phyloP scores from a whole-genome alignment of 2,113 vertebrate genomes.

The Larimichthys polyactis region DNA sequence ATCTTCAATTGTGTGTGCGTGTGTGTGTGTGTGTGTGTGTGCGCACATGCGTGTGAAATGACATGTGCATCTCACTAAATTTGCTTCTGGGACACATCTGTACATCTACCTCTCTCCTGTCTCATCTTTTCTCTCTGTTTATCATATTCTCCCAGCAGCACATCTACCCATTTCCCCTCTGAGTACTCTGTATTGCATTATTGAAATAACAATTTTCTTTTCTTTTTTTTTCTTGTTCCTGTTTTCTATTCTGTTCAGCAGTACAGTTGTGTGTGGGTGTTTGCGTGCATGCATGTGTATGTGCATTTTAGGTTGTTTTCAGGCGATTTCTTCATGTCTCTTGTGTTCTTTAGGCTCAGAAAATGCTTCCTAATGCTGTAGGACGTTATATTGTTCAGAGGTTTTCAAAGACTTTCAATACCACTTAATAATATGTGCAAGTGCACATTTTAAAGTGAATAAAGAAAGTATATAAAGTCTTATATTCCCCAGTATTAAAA shows the following conservation, averaged over 20 bases:
- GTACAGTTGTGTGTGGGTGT: neutral
- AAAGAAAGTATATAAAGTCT: neutral
- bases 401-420: neutral
- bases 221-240: conserved; percentile 16
- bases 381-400: conserved; percentile 9
- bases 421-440: neutral
- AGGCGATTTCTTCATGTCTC: conserved; percentile 16
- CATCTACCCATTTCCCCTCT: conserved; percentile 38
- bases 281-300: neutral
- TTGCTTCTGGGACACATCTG: conserved; percentile 47
- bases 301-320: neutral
- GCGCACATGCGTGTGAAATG: neutral
- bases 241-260: conserved; percentile 19
- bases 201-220: conserved; percentile 48
- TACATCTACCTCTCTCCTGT: conserved; percentile 5
- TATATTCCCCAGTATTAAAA: neutral
- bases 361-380: neutral
- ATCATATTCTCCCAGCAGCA: conserved; percentile 39
- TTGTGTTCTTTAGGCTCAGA: neutral
- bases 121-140: conserved; percentile 41
- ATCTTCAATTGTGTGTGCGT: conserved; percentile 1
- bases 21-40: neutral
- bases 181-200: conserved; percentile 47
- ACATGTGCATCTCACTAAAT: conserved; percentile 25
- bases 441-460: neutral